These are phyloP conservation scores for Phyto melanocephala DNA, from an alignment of 2,888 invertebrate species.

Conservation along the genomic window DNA sequence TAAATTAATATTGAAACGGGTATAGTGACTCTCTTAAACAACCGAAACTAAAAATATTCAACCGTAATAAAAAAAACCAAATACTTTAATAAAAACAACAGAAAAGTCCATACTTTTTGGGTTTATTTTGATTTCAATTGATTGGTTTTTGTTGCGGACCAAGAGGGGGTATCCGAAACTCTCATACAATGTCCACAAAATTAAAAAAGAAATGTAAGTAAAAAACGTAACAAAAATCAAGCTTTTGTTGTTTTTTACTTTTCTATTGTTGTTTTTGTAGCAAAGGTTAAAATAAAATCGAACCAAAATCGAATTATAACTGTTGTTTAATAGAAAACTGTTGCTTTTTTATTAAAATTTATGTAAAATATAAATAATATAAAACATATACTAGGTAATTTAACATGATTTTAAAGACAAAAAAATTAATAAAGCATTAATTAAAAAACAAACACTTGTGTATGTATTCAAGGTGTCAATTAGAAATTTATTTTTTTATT, in stretches of 20 bases:
- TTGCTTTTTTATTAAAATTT: neutral
- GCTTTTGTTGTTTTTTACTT: conserved; percentile 5
- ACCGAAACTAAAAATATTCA: conserved; percentile 10
- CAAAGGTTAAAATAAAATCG: conserved; percentile 28
- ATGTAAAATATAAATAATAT: neutral
- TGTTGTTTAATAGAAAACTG: conserved; percentile 25
- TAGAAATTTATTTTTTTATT: too few species aligned
- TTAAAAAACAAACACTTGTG: too few species aligned
- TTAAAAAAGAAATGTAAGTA: neutral
- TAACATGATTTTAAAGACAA: too few species aligned
- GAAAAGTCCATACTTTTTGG: conserved; percentile 24
- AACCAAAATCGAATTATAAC: conserved; percentile 14
- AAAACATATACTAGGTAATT: too few species aligned
- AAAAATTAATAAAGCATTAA: too few species aligned
- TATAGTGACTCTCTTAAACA: conserved; percentile 34
- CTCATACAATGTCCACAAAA: conserved; percentile 10
- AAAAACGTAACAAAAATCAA: conserved; percentile 32
- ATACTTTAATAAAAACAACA: conserved; percentile 5
- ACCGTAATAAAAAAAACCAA: conserved; percentile 21
- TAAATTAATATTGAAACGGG: conserved; percentile 18
- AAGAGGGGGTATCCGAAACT: conserved; percentile 1
- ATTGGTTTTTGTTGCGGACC: neutral
- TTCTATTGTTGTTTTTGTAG: conserved; percentile 9
- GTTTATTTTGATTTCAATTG: neutral
- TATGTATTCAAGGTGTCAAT: too few species aligned